A percentile compares a stretch with the other conserved stretches of the same genome.
Evolutionary conservation across 2,113 vertebrate genomes (phyloP).

Genomic region (Saiga tatarica): DNA sequence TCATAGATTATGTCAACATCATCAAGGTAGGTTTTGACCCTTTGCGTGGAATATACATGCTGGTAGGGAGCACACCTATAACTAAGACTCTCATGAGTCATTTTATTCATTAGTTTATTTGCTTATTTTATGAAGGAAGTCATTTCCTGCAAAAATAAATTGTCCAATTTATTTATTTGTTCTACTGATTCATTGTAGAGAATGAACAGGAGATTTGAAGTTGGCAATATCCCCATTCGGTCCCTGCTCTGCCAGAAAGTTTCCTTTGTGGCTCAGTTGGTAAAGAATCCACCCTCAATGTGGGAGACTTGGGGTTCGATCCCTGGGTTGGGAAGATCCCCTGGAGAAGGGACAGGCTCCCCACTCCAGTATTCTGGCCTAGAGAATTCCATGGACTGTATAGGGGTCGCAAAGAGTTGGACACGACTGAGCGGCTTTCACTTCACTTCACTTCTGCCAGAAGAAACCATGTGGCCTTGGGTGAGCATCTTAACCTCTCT

Average conservation of each 20-base stretch:
- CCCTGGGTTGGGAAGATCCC: background rate
- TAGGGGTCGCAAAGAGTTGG: background rate
- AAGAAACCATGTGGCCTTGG: background rate
- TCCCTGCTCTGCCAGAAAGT: background rate
- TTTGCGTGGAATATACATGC: background rate
- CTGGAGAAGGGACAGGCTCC: background rate
- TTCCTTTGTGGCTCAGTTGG: background rate
- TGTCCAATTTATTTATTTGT: slow-evolving; percentile 31
- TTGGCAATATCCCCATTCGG: background rate
- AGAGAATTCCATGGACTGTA: background rate
- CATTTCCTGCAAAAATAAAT: slow-evolving; percentile 42
- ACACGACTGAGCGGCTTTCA: fast-evolving
- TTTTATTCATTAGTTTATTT: slow-evolving; percentile 49
- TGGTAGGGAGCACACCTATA: background rate
- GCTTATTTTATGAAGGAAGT: slow-evolving; percentile 44
- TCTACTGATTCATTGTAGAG: background rate
- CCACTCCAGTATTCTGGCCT: background rate
- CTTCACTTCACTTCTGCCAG: background rate
- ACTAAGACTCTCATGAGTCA: background rate
- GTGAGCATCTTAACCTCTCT: background rate
- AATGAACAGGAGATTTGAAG: slow-evolving; percentile 2
- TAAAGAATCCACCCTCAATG: background rate
- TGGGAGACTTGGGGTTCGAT: background rate
- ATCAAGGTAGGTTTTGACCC: background rate
- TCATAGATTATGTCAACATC: background rate